These are phyloP conservation scores for Ictidomys tridecemlineatus DNA, from an alignment of 2,113 vertebrate species.

Conservation along the genomic window DNA sequence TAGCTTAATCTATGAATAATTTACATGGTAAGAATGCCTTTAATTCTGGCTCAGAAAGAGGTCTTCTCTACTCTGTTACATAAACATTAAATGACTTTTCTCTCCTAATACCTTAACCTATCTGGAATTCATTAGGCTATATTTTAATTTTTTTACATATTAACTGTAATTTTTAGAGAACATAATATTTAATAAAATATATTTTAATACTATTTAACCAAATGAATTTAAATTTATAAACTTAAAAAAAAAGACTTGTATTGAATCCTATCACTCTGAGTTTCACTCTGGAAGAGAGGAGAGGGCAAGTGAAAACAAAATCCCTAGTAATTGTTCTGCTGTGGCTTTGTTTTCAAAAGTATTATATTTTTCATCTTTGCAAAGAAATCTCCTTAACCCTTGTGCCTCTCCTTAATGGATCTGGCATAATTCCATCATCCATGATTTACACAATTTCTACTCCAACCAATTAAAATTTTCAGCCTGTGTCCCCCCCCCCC, in stretches of 20 bases:
- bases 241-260: background rate
- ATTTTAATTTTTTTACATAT: conserved; percentile 52
- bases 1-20: conserved; percentile 43
- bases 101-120: conserved; percentile 47
- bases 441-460: conserved; percentile 69
- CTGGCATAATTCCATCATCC: conserved; percentile 68
- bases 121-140: conserved; percentile 40
- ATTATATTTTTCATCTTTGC: conserved; percentile 58
- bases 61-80: background rate
- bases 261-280: background rate
- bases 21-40: background rate
- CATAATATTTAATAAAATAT: conserved; percentile 20
- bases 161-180: conserved; percentile 46
- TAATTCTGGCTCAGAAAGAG: background rate
- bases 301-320: conserved; percentile 52
- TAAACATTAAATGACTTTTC: conserved; percentile 57
- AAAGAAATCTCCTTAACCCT: conserved; percentile 71
- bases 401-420: conserved; percentile 63
- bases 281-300: conserved; percentile 6
- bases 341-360: conserved; percentile 53
- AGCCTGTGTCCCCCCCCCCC: conserved; percentile 30
- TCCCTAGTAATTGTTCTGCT: background rate
- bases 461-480: conserved; percentile 78
- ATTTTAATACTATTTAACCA: conserved; percentile 22
- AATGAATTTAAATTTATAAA: conserved; percentile 37